Evolutionary conservation across 2,113 vertebrate genomes (phyloP).

Genomic region (Ginglymostoma cirratum): DNA sequence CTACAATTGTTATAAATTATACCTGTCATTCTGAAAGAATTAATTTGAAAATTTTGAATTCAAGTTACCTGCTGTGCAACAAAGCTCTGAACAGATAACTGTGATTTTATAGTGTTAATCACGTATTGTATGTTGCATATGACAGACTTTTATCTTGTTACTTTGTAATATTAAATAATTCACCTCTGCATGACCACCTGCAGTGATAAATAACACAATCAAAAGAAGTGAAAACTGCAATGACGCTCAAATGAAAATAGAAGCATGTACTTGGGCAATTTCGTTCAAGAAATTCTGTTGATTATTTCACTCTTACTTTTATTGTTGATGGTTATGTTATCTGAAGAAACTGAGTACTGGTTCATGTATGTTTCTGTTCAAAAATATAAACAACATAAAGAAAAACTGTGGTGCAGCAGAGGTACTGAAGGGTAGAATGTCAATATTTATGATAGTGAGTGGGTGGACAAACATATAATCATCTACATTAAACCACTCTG

Average conservation of each 20-base stretch:
- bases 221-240: not conserved
- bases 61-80: not conserved
- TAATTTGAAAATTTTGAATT: not conserved
- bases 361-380: not conserved
- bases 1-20: not conserved
- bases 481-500: not conserved
- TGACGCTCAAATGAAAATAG: not conserved
- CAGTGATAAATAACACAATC: conserved; percentile 2
- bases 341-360: not conserved
- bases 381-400: not conserved
- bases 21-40: not conserved
- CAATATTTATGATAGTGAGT: not conserved
- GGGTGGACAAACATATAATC: not conserved
- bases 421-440: not conserved
- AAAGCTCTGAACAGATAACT: not conserved
- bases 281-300: not conserved
- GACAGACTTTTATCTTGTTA: conserved; percentile 7
- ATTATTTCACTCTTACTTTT: not conserved
- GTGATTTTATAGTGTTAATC: not conserved
- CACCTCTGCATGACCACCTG: not conserved
- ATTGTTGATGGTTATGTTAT: not conserved
- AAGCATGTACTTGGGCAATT: not conserved
- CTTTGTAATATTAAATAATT: not conserved
- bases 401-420: not conserved
- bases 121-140: not conserved